phyloP scores from a whole-genome alignment of 2,113 vertebrate genomes.

The Oryzias melastigma region DNA sequence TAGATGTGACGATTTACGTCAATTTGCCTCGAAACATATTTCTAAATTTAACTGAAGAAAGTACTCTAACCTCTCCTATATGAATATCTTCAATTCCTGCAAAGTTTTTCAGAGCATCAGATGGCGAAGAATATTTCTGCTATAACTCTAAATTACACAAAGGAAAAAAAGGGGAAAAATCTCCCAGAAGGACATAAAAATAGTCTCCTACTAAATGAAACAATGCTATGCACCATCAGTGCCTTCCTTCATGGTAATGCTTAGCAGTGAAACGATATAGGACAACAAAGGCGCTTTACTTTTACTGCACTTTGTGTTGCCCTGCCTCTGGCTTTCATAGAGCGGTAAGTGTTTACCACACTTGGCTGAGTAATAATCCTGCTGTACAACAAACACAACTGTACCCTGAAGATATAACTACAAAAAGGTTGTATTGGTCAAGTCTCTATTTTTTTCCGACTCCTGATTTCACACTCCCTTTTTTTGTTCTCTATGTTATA shows the following conservation, averaged over 20 bases:
- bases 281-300: conserved; percentile 59
- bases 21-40: conserved; percentile 16
- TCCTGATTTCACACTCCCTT: conserved; percentile 8
- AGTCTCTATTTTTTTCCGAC: conserved; percentile 19
- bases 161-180: conserved; percentile 11
- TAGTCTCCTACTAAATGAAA: conserved; percentile 42
- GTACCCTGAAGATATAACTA: conserved; percentile 57
- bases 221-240: conserved; percentile 50
- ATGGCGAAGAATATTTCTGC: conserved; percentile 8
- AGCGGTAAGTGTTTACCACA: conserved; percentile 70
- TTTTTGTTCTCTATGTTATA: conserved; percentile 13
- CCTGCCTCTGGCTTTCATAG: conserved; percentile 64
- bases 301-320: conserved; percentile 59
- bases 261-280: conserved; percentile 51
- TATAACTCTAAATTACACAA: conserved; percentile 46
- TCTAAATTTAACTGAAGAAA: conserved; percentile 31
- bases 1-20: conserved; percentile 16
- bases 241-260: conserved; percentile 49
- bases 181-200: conserved; percentile 37
- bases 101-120: conserved; percentile 4
- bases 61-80: conserved; percentile 23
- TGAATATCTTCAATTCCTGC: conserved; percentile 12
- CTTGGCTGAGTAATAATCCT: conserved; percentile 69
- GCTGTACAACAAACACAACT: conserved; percentile 59
- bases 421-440: conserved; percentile 40